Conservation (phyloP, 2,797 vertebrate species). For the Malurus leucopterus region DNA sequence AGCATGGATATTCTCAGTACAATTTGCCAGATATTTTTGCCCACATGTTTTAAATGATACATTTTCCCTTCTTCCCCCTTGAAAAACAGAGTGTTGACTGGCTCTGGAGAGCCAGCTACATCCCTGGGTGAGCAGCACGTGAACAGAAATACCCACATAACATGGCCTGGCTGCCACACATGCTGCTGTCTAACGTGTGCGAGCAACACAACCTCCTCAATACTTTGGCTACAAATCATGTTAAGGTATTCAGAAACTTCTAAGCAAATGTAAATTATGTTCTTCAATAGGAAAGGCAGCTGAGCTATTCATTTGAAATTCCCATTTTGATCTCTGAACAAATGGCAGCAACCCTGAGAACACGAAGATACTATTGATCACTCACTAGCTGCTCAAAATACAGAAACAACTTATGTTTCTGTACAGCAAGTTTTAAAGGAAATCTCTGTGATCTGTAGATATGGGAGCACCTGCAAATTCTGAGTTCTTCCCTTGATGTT, state of each 20-base stretch:
- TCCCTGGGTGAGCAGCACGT: neutral
- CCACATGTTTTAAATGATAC: neutral
- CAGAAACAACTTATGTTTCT: neutral
- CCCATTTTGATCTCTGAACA: neutral
- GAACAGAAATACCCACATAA: neutral
- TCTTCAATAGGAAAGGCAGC: neutral
- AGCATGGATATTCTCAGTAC: neutral
- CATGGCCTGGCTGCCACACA: neutral
- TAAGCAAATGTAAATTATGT: neutral
- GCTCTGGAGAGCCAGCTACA: neutral
- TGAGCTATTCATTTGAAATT: neutral
- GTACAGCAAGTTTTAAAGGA: neutral
- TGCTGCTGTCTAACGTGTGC: rapidly evolving
- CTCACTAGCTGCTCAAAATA: neutral
- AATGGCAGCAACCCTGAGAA: neutral
- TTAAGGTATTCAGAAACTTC: neutral
- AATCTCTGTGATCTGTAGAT: neutral
- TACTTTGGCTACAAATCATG: neutral
- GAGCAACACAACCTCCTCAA: neutral
- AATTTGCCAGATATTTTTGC: neutral
- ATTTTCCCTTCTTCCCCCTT: neutral
- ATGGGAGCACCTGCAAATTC: neutral
- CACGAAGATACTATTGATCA: neutral
- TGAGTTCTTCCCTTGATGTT: neutral
- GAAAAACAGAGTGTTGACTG: neutral